phyloP scores from a whole-genome alignment of 2,888 invertebrate genomes.

The Papilio gigon region DNA sequence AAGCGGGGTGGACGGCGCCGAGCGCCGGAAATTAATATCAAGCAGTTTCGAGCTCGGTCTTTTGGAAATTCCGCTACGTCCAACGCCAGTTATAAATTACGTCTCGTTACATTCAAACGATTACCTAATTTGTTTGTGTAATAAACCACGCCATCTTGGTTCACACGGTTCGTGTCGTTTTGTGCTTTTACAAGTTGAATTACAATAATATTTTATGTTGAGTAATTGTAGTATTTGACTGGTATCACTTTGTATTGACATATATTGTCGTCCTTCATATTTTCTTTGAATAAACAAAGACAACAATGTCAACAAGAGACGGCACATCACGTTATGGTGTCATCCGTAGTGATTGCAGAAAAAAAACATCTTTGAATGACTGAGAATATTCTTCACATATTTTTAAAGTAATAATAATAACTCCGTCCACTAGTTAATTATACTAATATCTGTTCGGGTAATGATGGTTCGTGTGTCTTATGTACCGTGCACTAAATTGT shows the following conservation, averaged over 20 bases:
- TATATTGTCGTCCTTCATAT: no score
- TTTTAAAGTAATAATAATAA: background rate
- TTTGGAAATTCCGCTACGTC: constrained; percentile 10
- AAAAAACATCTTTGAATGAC: no score
- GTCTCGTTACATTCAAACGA: constrained; percentile 51
- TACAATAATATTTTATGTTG: background rate
- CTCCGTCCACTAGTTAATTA: background rate
- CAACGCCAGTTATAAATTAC: constrained; percentile 1
- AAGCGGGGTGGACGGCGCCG: constrained; percentile 55
- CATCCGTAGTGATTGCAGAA: no score
- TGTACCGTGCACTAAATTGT: constrained; percentile 45
- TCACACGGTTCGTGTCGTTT: background rate
- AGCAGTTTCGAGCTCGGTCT: constrained; percentile 59
- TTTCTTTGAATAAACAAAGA: no score
- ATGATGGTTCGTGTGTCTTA: background rate
- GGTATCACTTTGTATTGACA: no score
- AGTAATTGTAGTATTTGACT: background rate
- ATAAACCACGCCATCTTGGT: constrained; percentile 10
- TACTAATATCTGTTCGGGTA: background rate
- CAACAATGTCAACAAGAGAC: no score
- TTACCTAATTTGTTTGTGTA: constrained; percentile 25
- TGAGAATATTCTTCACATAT: background rate
- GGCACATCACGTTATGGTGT: no score
- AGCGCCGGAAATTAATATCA: constrained; percentile 76
- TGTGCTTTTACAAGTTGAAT: background rate